Base-by-base conservation (phyloP, 2,888 invertebrate species). In the Cerastis leucographa region DNA sequence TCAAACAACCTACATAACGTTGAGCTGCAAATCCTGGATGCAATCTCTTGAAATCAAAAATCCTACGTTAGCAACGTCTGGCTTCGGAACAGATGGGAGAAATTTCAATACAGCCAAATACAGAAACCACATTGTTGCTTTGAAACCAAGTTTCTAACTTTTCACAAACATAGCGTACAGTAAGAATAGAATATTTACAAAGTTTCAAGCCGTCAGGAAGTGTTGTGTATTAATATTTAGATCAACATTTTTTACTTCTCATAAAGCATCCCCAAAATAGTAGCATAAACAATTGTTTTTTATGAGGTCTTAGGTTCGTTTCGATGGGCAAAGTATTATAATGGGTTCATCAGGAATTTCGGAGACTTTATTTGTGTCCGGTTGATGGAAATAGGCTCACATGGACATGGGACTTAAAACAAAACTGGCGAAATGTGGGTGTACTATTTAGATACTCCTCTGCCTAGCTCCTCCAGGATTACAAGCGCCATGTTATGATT, bases 51-150 rank as follows among this genome's bases (percentile, higher is more conserved):
- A 51, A 65, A 69, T 54, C 70, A 25, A 44, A 71, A 71, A 69
- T 54, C 17, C 22, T 61, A 25, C 35, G 17, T 17, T 40, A n/a
- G 40, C 40, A 74, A 70, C 56, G 79, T 73, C 62, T 67, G n/a
- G 66, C 22, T 67, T 62, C 46, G 11, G n/a, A 59, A 66, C 29
- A 71, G 51, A 54, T 14, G 35, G 54, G 49, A 72, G 59, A 76
- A 67, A 77, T 78, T 70, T 73, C 61, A 78, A 81, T 73, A 84
- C 29, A 73, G n/a, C 62, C 66, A 40, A 67, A 73, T 67, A 74
- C 64, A 29, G 29, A 65, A 67, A 64, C 64, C 64, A 74, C 70
- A 74, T 71, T 84, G 74, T 80, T 67, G 80, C 40, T 4, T 25
- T 62, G 49, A 61, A 84, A 74, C 49, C 51, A 17, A 64, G 70